A percentile compares a stretch with the other conserved stretches of the same genome.
These are phyloP conservation scores for Diabrotica balteata DNA, from an alignment of 2,888 invertebrate species.

Conservation along the genomic window DNA sequence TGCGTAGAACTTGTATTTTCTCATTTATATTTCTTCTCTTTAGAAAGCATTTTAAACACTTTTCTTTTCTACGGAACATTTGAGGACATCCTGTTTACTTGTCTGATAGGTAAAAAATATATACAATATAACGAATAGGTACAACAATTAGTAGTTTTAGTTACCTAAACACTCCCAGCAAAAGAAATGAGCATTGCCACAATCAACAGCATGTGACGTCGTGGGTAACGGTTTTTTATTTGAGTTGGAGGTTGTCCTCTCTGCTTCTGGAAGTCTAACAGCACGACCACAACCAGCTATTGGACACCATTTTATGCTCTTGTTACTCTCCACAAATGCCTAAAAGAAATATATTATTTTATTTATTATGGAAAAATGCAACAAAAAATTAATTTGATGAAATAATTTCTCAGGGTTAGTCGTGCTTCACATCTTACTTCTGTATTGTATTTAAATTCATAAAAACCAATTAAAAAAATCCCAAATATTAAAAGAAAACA, in stretches of 20 bases:
- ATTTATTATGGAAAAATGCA: too few relatives aligned
- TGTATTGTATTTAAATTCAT: too few relatives aligned
- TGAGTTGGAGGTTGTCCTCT: constrained; percentile 52
- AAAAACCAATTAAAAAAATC: too few relatives aligned
- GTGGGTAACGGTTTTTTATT: constrained; percentile 51
- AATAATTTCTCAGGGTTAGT: too few relatives aligned
- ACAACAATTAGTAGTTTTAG: constrained; percentile 5
- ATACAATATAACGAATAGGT: background rate
- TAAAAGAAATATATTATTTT: constrained; percentile 51
- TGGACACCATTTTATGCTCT: constrained; percentile 75
- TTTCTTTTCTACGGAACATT: too few relatives aligned
- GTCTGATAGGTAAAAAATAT: background rate
- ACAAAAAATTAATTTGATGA: too few relatives aligned
- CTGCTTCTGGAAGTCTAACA: constrained; percentile 68
- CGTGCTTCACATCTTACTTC: too few relatives aligned
- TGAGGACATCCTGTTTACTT: too few relatives aligned
- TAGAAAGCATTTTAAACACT: too few relatives aligned
- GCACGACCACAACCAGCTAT: constrained; percentile 72
- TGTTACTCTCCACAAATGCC: constrained; percentile 76
- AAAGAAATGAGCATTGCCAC: constrained; percentile 74
- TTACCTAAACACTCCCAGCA: constrained; percentile 68
- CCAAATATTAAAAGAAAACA: too few relatives aligned
- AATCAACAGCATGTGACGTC: constrained; percentile 71
- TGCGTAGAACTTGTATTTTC: too few relatives aligned
- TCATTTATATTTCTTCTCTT: too few relatives aligned